Base-by-base conservation (phyloP, 2,888 invertebrate species). In the Thereva nobilitata region DNA sequence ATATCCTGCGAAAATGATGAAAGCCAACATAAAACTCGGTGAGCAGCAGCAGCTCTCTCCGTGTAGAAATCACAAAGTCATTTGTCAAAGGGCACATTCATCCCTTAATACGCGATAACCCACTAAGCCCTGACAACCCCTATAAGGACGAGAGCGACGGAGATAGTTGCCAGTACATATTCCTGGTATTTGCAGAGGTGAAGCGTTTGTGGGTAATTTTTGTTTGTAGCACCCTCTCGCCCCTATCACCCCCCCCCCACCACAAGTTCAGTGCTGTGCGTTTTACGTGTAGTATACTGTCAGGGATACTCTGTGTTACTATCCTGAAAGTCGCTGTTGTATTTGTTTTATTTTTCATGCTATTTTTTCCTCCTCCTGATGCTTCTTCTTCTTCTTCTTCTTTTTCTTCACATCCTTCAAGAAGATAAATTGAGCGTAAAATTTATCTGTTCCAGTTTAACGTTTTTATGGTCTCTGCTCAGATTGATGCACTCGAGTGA, bases 371-470 rank as follows among this genome's bases (percentile, higher is more conserved):
- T 23, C 23, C 23, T 23, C 23, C 23, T 23, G 1, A 1, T 23
- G 23, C 1, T 23, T 1, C 23, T 2, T 23, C 23, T 23, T 23
- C 23, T 23, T 23, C 23, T 23, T 23, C 23, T 23, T 23, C 23
- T 23, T 23, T 23, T 41, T 64, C 54, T 54, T 64, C 64, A 64
- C 64, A 64, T 64, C 64, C 37, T 64, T 64, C 64, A 64, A 54
- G 53, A 64, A 64, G 64, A 64, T 64, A 64, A 64, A 64, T 64
- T 52, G 64, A 64, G 54, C 64, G 53, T 64, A 64, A 64, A 64
- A 64, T 64, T 64, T 64, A 64, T 64, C 64, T 64, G 64, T 64
- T 64, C 53, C 64, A 64, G 53, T 64, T 64, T 64, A 64, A 54
- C 64, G 64, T 64, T 64, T 64, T 64, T 64, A 64, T 54, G 64